phyloP scores from a whole-genome alignment of 92 coral and sea anemone species.

The Zoanthus sansibaricus region DNA sequence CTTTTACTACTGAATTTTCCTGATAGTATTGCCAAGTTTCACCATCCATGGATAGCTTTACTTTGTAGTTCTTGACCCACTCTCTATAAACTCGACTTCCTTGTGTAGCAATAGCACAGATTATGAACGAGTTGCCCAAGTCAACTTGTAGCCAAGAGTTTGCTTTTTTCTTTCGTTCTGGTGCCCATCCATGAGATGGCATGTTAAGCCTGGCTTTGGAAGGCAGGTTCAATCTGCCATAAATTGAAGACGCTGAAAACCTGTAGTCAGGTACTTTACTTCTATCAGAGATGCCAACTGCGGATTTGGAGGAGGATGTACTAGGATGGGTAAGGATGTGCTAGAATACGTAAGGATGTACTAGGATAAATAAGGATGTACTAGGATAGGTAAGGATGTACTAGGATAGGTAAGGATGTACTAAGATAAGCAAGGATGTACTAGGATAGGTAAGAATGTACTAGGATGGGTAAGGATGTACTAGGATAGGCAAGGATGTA shows the following conservation, averaged over 20 bases:
- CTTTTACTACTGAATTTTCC: constrained; percentile 42
- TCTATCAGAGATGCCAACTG: constrained; percentile 28
- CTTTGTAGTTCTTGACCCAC: constrained; percentile 31
- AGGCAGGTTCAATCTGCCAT: background rate
- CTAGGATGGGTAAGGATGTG: no score
- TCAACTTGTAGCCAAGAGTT: constrained; percentile 54
- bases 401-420: no score
- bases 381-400: no score
- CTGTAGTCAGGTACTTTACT: constrained; percentile 42
- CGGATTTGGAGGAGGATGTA: background rate
- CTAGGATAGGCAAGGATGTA: no score
- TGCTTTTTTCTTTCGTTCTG: background rate
- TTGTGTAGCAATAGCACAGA: constrained; percentile 54
- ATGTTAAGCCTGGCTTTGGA: constrained; percentile 39
- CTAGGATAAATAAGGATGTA: no score
- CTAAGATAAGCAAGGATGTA: no score
- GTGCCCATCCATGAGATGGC: constrained; percentile 34
- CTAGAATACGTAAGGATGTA: no score
- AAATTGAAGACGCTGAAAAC: constrained; percentile 44
- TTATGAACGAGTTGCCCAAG: constrained; percentile 32
- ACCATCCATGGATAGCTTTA: constrained; percentile 39
- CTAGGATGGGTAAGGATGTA: no score
- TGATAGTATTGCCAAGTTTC: constrained; percentile 41
- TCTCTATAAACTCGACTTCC: background rate
- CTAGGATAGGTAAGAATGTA: no score